Evolutionary conservation across 2,113 vertebrate species (phyloP), one percentile per base, ranked within the genome.

Genomic region (Coreoperca whiteheadi): DNA sequence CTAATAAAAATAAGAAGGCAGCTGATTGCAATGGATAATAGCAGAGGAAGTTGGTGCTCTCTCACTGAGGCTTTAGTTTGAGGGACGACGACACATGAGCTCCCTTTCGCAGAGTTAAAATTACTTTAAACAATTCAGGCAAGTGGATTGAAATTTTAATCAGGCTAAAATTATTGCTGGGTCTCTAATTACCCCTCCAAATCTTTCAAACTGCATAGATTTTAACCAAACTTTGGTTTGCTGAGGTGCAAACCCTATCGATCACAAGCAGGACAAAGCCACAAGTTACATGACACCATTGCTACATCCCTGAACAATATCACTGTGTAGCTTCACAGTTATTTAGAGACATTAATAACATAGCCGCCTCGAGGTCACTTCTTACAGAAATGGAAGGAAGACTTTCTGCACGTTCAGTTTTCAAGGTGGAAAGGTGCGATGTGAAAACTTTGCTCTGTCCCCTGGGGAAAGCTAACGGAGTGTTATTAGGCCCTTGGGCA

Each of bases 401-500:
- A 74, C 57, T 50, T 64, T 77, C 46, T 28, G 28, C 41, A 23
- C 8, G 5, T 74, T 74, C 43, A 28, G 56, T 59, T 80, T 80
- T 51, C 21, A 20, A 56, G 57, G 50, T 64, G 60, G n/a, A 51
- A 51, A 68, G 60, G 25, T 50, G 48, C 72, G 72, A 15, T 32
- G 34, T 67, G 32, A 41, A 70, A 84, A 77, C 63, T 53, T 72
- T 83, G 34, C 57, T 70, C 4, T 10, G 54, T 66, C 64, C 80
- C 57, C 74, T 18, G 21, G 77, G 72, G 66, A 76, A 46, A 28
- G 30, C 60, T 87, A 88, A 88, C 66, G 71, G 74, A 8, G 57
- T 20, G 70, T 89, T 91, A 87, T 88, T 81, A 81, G 72, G 56
- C 81, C 86, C 86, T 83, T 66, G 68, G 87, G 88, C 89, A 85